Base-by-base conservation (phyloP, 2,797 vertebrate species). In the Danio kyathit region DNA sequence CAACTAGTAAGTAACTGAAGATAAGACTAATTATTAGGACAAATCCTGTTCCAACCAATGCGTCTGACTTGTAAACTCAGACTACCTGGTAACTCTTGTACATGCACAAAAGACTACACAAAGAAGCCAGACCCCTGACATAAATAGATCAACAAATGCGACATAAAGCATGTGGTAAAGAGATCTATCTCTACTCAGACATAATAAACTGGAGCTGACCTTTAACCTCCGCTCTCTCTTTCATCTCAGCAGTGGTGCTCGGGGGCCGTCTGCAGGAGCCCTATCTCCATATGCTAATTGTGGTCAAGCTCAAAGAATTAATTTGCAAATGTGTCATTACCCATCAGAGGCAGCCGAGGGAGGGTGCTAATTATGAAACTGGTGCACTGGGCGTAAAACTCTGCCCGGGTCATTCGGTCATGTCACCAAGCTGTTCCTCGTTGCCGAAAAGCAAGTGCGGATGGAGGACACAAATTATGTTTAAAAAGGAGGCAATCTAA, bases 271-370 rank as follows among this genome's bases (percentile, higher is more conserved):
- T 48, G 90, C 93, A 93, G 91, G 91, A 92, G 92, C 91, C 92
- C 94, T 92, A 93, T 91, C 92, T 94, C 93, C 92, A 91, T 95
- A 95, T 94, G 94, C 91, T 96, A 96, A 96, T 95, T 94, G 95
- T 94, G 94, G 92, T 89, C 92, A 91, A 95, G 94, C 92, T 90
- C 93, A 93, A 95, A 96, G 95, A 97, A 98, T 98, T 97, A 96
- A 98, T 98, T 98, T 97, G 96, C 96, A 98, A 98, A 98, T 96
- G 96, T 97, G 96, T 96, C 96, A 97, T 98, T 98, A 97, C 94
- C 96, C 95, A 96, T 97, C 95, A 96, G 95, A 94, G 93, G 93
- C 92, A 94, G 95, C 94, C 94, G 94, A 96, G 96, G 96, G 96
- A 97, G 96, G 96, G 95, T 96, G 95, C 95, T 96, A 97, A 97